Base-by-base conservation (phyloP, 2,113 vertebrate species). In the Casuarius casuarius region DNA sequence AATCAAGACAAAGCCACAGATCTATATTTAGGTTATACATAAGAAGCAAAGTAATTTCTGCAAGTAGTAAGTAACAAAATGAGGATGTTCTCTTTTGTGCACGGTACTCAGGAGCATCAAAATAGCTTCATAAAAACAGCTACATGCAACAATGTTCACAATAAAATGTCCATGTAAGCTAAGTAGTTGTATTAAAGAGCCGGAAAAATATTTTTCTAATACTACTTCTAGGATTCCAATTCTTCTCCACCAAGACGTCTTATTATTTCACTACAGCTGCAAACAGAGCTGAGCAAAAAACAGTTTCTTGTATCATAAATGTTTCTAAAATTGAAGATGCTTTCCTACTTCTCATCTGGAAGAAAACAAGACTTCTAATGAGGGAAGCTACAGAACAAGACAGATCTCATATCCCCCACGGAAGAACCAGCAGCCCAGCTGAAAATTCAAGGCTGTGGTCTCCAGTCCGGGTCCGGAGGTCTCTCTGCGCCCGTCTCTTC, bases 141-240 rank as follows among this genome's bases (percentile, higher is more conserved):
- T 56, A 68, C 71, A 56, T n/a, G 51, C 14, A 94, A 87, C 46
- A 96, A 74, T 17, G 46, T 83, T 80, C 46, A 29, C 48, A 35
- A 42, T 51, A 92, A 90, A 40, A 87, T 63, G 81, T 35, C 67
- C 70, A 22, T 51, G 65, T 86, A 92, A 77, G 35, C 10, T 15
- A 77, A 63, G 76, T 83, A 56, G 84, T 94, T 73, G 31, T 85
- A 81, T 78, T 91, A 91, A 95, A 77, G 17, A 21, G 16, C 42
- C 87, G n/a, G 46, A 86, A 94, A 89, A 82, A 71, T 80, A 91
- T 86, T 88, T 88, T 90, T 35, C 29, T 75, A 79, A 77, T 87
- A 90, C 66, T 59, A 87, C 51, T 89, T 89, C 44, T 66, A 92
- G 31, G 59, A 33, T 59, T 56, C n/a, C 59, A 51, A 10, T 56